Base-by-base conservation (phyloP, 1,140 invertebrate genomes). In the Papilio helenus region DNA sequence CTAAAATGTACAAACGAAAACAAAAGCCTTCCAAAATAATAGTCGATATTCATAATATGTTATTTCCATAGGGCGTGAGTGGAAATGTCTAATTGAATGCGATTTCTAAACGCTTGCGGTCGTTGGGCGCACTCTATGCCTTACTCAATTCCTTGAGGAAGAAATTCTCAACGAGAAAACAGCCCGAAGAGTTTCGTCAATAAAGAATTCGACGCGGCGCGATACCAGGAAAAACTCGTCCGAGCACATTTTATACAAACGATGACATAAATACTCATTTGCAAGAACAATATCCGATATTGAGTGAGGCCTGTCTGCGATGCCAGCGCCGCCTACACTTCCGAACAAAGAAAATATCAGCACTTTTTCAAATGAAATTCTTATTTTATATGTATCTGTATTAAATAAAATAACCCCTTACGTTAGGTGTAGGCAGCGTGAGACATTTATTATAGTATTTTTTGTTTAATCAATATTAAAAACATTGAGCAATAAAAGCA, bases 181-280 rank as follows among this genome's bases (percentile, higher is more conserved):
- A 86, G 85, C 79, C 84, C 79, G 83, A 88, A 89, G 84, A 89
- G 84, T 90, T 88, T 86, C 82, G 81, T 72, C 86, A 89, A 89
- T 92, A 91, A 90, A 89, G 86, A 90, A 87, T 81, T 84, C 72
- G 81, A 84, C 83, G 85, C 85, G 83, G 76, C 80, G 82, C 80
- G 86, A 83, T 85, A 81, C 84, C 84, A 81, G 85, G 86, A 86
- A 87, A 90, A 89, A 84, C 87, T 82, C 86, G 85, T 85, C 81
- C 82, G 82, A 78, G 86, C 88, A 90, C 90, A 92, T 92, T 92
- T 92, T 93, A 92, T 90, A 91, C 89, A 91, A 92, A 93, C 91
- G 91, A 92, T 94, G 90, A 92, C 90, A 89, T 92, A 94, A 94
- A 93, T 92, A 94, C 91, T 94, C 91, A 92, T 94, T 93, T 93